Percentiles rank a stretch among this genome's conserved stretches.
Evolutionary conservation across 2,888 invertebrate species (phyloP).

Genomic region (Exephanes ischioxanthus): DNA sequence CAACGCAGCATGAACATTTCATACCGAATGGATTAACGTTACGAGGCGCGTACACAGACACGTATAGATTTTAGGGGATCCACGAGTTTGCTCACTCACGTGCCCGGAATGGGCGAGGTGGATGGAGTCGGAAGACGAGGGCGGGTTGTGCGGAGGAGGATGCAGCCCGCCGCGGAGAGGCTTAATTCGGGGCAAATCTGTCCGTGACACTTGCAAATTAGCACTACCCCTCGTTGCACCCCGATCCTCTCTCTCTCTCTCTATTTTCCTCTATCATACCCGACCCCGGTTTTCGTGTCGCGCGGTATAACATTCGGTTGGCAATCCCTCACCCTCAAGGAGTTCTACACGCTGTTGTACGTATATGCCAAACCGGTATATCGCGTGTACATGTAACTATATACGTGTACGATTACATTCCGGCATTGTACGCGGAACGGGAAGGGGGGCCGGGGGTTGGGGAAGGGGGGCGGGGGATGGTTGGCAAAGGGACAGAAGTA

Average conservation of each 20-base stretch:
- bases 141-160: constrained; percentile 40
- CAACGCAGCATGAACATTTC: neutral
- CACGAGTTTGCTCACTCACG: neutral
- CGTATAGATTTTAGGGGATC: neutral
- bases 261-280: neutral
- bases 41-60: neutral
- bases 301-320: constrained; percentile 53
- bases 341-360: constrained; percentile 55
- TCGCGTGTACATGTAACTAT: constrained; percentile 40
- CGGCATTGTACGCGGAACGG: constrained; percentile 40
- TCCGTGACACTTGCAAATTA: constrained; percentile 73
- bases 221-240: constrained; percentile 60
- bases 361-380: constrained; percentile 36
- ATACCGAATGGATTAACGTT: neutral
- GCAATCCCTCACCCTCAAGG: constrained; percentile 66
- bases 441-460: too few species aligned
- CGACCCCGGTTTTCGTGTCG: constrained; percentile 47
- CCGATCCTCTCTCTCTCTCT: constrained; percentile 24
- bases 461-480: too few species aligned
- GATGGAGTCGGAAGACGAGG: constrained; percentile 18
- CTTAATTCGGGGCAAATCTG: constrained; percentile 70
- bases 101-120: neutral
- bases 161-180: constrained; percentile 49
- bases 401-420: constrained; percentile 60
- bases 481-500: neutral